Base-by-base conservation (phyloP, 2,797 vertebrate genomes). In the Huso huso region DNA sequence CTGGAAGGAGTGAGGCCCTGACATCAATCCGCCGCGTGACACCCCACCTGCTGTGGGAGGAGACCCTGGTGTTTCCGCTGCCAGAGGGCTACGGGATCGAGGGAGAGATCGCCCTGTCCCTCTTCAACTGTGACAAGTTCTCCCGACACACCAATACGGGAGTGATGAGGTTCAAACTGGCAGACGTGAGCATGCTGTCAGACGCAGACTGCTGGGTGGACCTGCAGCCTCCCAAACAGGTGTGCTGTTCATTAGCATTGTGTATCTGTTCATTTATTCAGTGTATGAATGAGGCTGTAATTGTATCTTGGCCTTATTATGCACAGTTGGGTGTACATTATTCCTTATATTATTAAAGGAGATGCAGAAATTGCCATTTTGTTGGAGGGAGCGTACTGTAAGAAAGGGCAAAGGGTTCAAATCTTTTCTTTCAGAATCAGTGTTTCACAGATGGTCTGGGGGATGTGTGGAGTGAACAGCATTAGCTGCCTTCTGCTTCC, bases 111-210 rank as follows among this genome's bases (percentile, higher is more conserved):
- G 88, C 82, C 0, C 84, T 94, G 62, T 91, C 90, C 9, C 77
- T 94, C 69, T 81, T 87, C 69, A 87, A 88, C 76, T 94, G 89
- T 0, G 90, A 94, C 81, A 89, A 87, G 63, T 94, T 92, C 81
- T 94, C 92, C 63, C 85, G 89, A 13, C 90, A 93, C 65, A 85
- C 85, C 4, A 88, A 89, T 67, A 78, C 88, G 0, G 93, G 92
- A 4, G 86, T 89, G 15, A 86, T 92, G 74, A 82, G 86, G 70
- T 81, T 92, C 69, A 86, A 79, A 66, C 84, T 94, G 74, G 85
- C 85, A 4, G 84, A 88, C 7, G 66, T 81, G n/a, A 76, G 81
- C 0, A 80, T 89, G 57, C 84, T 87, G 51, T 85, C 87, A 51
- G 88, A 87, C 4, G 70, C 75, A 0, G 77, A 86, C 60, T 87